Conservation (phyloP, 2,797 vertebrate species). For the Catharus ustulatus region DNA sequence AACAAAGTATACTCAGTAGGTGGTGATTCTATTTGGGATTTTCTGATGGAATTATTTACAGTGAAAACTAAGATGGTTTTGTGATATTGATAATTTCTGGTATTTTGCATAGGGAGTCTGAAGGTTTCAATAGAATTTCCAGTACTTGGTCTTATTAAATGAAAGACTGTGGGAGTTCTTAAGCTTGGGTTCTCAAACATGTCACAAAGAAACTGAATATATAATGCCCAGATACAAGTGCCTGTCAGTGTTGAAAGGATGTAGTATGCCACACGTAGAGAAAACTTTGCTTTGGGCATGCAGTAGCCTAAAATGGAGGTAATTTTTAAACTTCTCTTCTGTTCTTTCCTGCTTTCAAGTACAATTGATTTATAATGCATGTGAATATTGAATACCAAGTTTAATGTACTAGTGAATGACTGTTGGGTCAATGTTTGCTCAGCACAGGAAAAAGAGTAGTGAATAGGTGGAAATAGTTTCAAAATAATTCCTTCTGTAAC, state of each 20-base stretch:
- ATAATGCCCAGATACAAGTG: neutral
- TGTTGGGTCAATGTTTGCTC: conserved; percentile 4
- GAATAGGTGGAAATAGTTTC: neutral
- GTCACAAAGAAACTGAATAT: neutral
- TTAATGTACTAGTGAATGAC: neutral
- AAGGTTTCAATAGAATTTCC: neutral
- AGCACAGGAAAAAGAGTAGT: neutral
- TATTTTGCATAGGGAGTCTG: neutral
- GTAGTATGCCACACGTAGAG: neutral
- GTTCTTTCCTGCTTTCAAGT: neutral
- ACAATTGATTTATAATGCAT: neutral
- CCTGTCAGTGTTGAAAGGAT: neutral
- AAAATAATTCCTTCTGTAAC: neutral
- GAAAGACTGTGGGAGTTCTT: neutral
- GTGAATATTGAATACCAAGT: neutral
- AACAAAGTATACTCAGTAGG: neutral
- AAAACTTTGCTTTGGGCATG: neutral
- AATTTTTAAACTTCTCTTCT: neutral
- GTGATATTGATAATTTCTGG: neutral
- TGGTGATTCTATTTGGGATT: neutral
- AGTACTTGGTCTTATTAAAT: neutral
- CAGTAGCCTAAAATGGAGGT: neutral
- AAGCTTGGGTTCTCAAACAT: neutral
- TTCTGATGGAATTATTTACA: neutral
- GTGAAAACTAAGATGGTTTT: neutral